Evolutionary conservation across 2,888 invertebrate genomes (phyloP).

Genomic region (Julus scanicus): DNA sequence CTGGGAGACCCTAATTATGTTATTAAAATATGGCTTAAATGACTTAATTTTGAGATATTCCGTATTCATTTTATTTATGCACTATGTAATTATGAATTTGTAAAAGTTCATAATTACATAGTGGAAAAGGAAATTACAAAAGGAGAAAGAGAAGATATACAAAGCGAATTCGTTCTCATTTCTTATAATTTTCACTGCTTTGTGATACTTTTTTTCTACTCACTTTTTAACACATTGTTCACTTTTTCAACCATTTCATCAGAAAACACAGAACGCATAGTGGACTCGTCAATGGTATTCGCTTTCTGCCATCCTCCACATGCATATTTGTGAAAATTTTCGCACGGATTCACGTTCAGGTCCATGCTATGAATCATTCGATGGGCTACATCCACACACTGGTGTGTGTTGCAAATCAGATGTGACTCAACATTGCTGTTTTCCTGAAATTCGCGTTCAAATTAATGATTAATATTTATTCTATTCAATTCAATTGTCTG

Average conservation of each 20-base stretch:
- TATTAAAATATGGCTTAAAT: no score
- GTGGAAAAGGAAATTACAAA: no score
- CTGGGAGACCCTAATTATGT: no score
- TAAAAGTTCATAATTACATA: no score
- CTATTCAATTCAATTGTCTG: background rate
- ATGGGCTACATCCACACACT: constrained; percentile 7
- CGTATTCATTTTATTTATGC: no score
- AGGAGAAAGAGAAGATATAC: no score
- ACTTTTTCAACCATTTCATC: background rate
- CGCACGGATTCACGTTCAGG: background rate
- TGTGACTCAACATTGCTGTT: background rate
- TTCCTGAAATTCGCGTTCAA: background rate
- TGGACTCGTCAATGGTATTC: background rate
- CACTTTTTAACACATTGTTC: background rate
- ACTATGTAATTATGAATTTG: no score
- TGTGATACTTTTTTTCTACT: background rate
- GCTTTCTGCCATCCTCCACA: background rate
- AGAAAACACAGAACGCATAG: background rate
- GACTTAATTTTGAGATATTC: no score
- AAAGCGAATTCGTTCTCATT: no score
- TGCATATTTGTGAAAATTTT: background rate
- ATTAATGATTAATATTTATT: background rate
- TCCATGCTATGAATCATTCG: background rate
- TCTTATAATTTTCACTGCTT: background rate
- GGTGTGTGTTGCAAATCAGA: background rate